Base-by-base conservation (phyloP, 2,797 vertebrate species). In the Silurus aristotelis region DNA sequence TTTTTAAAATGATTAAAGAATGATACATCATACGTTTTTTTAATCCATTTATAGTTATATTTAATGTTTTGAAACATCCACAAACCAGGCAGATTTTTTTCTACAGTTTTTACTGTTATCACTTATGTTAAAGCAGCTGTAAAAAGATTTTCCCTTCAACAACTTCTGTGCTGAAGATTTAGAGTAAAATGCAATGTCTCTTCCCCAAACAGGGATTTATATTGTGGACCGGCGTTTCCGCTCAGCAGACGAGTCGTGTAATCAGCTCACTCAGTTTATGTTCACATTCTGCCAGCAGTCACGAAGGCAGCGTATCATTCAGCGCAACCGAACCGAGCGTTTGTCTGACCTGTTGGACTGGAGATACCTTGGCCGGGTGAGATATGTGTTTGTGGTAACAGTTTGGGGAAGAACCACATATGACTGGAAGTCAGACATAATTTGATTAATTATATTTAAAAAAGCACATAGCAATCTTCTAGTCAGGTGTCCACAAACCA, bases 251-350 rank as follows among this genome's bases (percentile, higher is more conserved):
- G 98, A 98, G 83, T 98, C 98, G 0, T 99, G 97, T 86, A 98
- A 97, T 89, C 98, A 99, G 93, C 94, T 99, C 93, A 98, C 98
- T 56, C 97, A 99, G 91, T 97, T 98, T 94, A 96, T 99, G 89
- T 98, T 98, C 0, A 92, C 92, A 0, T 99, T 98, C 91, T 99
- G 98, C 88, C 97, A 98, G 92, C 97, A 99, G 93, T 98, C 97
- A 0, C 95, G 96, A 0, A 96, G 98, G 46, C 98, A 99, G 91
- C 95, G 98, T 84, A 97, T 99, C 90, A 96, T 99, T 88, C 98
- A 99, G 88, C 94, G 98, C 56, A 99, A 99, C 92, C 94, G 98
- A 72, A 98, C 98, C 0, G 98, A 99, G 90, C 95, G 98, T 58
- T 96, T 99, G 63, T 98, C 97, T 0, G 98, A 99, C 82, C 95